Base-by-base conservation (phyloP, 2,888 invertebrate species). In the Odontocerum albicorne region DNA sequence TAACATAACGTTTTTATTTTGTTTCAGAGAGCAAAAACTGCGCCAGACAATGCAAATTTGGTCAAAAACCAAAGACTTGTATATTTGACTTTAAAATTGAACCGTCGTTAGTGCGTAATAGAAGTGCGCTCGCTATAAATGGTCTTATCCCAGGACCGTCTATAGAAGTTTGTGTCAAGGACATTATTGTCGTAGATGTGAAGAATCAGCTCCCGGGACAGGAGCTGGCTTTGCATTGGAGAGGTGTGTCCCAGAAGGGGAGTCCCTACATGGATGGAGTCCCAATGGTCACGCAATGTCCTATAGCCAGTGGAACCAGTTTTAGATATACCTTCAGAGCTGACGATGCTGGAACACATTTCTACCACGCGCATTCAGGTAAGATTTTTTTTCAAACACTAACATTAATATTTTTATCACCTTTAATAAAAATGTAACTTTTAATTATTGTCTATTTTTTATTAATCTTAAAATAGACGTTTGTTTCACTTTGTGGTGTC, bases 201-300 rank as follows among this genome's bases (percentile, higher is more conserved):
- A 74, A 80, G 44, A 90, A 90, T 65, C 81, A 80, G 63, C 50
- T 49, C 1, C 50, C 49, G 6, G 49, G 55, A 13, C 36, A 47
- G 27, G 85, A 84, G 44, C 69, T 86, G 1, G 78, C 86, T 4
- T 74, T 92, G 7, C 91, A 92, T 67, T 92, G 90, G 90, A 85
- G 90, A 65, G 92, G 91, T 0, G 53, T 78, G 3, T 72, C 74
- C 20, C 82, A 83, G 68, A 70, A 77, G 64, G 80, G 80, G 20
- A 81, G 86, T 2, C 87, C 87, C 0, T 84, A 79, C 64, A 88
- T 88, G 87, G 89, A 90, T 63, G 89, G 89, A 1, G 85, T 85
- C 2, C 86, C 88, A 0, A 81, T 87, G 79, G 74, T 89, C n/a
- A 87, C 88, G 0, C 89, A 89, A 66, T 89, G 88, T 63, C 87